phyloP scores from a whole-genome alignment of 1,140 invertebrate genomes.

The Adoxophyes honmai region DNA sequence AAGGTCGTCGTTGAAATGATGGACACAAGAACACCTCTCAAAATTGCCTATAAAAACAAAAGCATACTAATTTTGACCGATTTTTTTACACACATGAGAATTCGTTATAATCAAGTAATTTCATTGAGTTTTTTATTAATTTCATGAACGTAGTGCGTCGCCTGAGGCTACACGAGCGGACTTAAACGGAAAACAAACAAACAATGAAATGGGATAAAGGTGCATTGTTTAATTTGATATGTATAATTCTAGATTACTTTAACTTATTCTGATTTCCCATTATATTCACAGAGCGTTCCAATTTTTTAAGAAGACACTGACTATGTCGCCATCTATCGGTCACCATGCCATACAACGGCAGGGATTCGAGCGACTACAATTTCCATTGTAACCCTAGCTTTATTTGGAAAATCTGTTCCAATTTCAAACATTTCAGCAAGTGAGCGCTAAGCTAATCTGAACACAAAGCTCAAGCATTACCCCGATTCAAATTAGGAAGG shows the following conservation, averaged over 20 bases:
- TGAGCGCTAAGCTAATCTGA: slow-evolving; percentile 32
- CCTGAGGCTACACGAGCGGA: too few relatives aligned
- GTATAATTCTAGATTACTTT: slow-evolving; percentile 16
- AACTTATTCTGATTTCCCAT: slow-evolving; percentile 2
- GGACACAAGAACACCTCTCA: too few relatives aligned
- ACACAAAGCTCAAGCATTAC: slow-evolving; percentile 45
- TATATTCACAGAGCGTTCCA: slow-evolving; percentile 19
- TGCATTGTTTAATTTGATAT: slow-evolving; percentile 17
- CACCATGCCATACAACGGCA: not conserved
- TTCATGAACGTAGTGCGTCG: too few relatives aligned
- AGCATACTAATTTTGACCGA: too few relatives aligned
- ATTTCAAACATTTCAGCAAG: slow-evolving; percentile 9
- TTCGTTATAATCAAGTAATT: too few relatives aligned
- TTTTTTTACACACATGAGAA: too few relatives aligned
- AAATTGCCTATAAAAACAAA: too few relatives aligned
- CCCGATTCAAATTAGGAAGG: too few relatives aligned
- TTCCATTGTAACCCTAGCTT: not conserved
- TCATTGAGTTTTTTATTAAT: too few relatives aligned
- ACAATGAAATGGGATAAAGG: not conserved
- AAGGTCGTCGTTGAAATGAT: too few relatives aligned
- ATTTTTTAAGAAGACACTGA: not conserved
- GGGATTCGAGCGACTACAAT: slow-evolving; percentile 1
- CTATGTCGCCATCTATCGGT: not conserved
- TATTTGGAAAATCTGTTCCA: not conserved
- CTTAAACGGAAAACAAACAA: too few relatives aligned